phyloP scores from a whole-genome alignment of 2,797 vertebrate genomes.

The Syngnathus acus region DNA sequence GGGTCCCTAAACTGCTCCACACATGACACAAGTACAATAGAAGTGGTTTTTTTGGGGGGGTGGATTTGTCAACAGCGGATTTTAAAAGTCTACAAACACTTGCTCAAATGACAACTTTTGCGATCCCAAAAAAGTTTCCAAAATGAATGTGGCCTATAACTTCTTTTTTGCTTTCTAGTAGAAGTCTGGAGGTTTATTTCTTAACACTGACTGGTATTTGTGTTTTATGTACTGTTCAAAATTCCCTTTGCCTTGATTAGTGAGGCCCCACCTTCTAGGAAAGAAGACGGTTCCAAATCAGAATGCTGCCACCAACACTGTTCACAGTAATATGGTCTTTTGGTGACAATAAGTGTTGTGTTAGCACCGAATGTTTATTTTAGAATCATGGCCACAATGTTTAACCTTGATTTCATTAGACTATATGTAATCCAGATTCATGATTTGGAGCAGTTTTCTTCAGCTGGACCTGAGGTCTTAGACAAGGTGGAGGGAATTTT shows the following conservation, averaged over 20 bases:
- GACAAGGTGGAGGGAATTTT: background rate
- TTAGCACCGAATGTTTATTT: too few relatives aligned
- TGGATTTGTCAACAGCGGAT: too few relatives aligned
- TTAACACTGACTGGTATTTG: background rate
- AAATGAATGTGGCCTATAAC: background rate
- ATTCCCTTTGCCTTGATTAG: background rate
- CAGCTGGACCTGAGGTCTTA: background rate
- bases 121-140: too few relatives aligned
- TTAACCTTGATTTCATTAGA: too few relatives aligned
- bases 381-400: too few relatives aligned
- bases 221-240: background rate
- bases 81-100: too few relatives aligned
- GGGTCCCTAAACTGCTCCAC: too few relatives aligned
- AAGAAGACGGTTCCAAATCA: background rate
- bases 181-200: background rate
- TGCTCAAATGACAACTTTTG: too few relatives aligned
- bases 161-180: background rate
- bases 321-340: too few relatives aligned
- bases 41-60: too few relatives aligned
- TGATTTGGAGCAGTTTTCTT: background rate
- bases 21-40: too few relatives aligned
- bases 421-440: background rate
- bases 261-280: background rate
- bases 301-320: background rate
- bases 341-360: too few relatives aligned